Percentiles rank a stretch among this genome's conserved stretches.
These are phyloP conservation scores for Microctonus hyperodae DNA, from an alignment of 2,888 invertebrate genomes.

Conservation along the genomic window DNA sequence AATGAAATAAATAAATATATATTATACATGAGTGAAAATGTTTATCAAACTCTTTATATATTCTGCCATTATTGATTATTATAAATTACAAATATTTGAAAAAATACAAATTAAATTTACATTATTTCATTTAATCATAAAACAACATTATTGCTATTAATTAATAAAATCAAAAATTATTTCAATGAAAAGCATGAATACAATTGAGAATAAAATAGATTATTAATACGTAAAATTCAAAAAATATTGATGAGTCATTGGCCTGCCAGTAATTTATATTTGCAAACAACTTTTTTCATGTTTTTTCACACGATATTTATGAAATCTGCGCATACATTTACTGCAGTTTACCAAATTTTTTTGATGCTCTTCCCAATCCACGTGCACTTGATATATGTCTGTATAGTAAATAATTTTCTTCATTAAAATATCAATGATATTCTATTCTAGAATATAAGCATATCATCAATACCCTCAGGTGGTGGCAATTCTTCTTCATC, in stretches of 20 bases:
- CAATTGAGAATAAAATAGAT: neutral
- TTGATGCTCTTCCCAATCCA: slow-evolving; percentile 51
- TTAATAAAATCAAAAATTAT: neutral
- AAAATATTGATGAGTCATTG: neutral
- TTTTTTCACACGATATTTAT: slow-evolving; percentile 46
- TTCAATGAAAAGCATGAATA: neutral
- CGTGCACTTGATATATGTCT: slow-evolving; percentile 37
- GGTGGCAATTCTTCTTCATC: slow-evolving; percentile 11
- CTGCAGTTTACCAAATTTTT: slow-evolving; percentile 45
- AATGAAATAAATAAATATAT: slow-evolving; percentile 29
- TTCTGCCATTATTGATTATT: neutral
- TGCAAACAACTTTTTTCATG: slow-evolving; percentile 36
- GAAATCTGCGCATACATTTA: slow-evolving; percentile 50
- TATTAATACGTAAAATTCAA: neutral
- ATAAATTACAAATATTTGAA: neutral
- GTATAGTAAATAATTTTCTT: slow-evolving; percentile 4
- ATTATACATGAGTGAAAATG: slow-evolving; percentile 39
- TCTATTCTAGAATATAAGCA: neutral
- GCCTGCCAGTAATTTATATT: slow-evolving; percentile 9
- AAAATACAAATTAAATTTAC: neutral
- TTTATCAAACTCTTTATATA: neutral
- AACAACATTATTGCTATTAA: neutral
- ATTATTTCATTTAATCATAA: neutral
- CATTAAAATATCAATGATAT: neutral
- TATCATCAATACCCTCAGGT: slow-evolving; percentile 20